phyloP scores from a whole-genome alignment of 1,140 invertebrate species.

The Dendrolimus punctatus region DNA sequence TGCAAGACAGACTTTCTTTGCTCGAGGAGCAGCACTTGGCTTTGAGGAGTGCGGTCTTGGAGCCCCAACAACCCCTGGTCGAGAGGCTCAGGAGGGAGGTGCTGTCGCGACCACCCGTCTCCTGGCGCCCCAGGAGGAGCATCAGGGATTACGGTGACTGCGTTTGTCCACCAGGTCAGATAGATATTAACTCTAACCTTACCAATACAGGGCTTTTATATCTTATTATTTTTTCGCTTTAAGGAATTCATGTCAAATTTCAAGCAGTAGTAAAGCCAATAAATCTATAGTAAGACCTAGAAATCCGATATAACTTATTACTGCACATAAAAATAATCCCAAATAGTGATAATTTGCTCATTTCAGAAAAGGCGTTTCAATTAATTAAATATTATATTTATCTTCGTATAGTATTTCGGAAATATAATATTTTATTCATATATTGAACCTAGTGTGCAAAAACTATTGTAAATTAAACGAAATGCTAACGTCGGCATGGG shows the following conservation, averaged over 20 bases:
- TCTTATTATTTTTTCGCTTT: neutral
- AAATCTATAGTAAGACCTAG: too few species aligned
- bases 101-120: conserved; percentile 27
- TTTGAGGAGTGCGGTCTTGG: conserved; percentile 53
- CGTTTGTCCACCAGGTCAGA: conserved; percentile 53
- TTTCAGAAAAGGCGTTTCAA: too few species aligned
- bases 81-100: conserved; percentile 47
- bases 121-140: conserved; percentile 42
- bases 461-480: too few species aligned
- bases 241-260: neutral
- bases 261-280: too few species aligned
- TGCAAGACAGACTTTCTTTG: conserved; percentile 42
- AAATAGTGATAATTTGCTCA: too few species aligned
- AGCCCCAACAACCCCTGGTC: conserved; percentile 56
- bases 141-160: conserved; percentile 57
- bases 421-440: too few species aligned
- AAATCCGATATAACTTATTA: too few species aligned
- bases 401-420: too few species aligned
- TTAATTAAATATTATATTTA: too few species aligned
- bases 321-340: too few species aligned
- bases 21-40: conserved; percentile 59
- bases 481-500: too few species aligned
- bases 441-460: too few species aligned
- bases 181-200: neutral
- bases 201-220: neutral